Evolutionary conservation across 1,140 invertebrate genomes (phyloP).

Genomic region (Dendrolimus kikuchii): DNA sequence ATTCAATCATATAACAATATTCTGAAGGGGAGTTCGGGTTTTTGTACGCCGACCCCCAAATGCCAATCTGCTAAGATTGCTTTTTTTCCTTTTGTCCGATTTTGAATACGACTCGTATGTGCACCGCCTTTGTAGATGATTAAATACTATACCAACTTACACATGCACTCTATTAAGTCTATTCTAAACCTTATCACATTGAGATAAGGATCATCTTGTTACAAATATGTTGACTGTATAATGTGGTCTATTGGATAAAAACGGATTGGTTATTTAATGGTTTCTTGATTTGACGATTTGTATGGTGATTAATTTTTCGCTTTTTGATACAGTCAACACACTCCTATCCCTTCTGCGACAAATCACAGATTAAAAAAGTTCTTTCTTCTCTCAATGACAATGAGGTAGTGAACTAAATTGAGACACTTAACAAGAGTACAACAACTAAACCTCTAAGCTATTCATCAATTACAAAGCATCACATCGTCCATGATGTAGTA

Average conservation of each 20-base stretch:
- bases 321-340: conserved; percentile 5
- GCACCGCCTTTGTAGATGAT: conserved; percentile 61
- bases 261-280: conserved; percentile 67
- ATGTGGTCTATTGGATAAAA: conserved; percentile 35
- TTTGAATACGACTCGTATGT: conserved; percentile 64
- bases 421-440: no score
- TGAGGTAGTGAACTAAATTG: no score
- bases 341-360: background rate
- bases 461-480: no score
- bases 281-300: conserved; percentile 64
- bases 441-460: no score
- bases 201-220: no score
- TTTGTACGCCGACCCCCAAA: conserved; percentile 55
- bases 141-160: conserved; percentile 47
- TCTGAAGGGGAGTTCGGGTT: conserved; percentile 53
- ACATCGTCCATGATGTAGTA: no score
- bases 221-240: no score
- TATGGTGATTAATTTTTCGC: conserved; percentile 60
- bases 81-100: conserved; percentile 68
- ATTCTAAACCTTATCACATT: no score
- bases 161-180: no score
- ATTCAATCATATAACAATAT: conserved; percentile 63
- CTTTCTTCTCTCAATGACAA: no score
- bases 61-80: conserved; percentile 66
- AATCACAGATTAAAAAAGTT: no score